Conservation (phyloP, 2,113 vertebrate species). For the Phocoena sinus region DNA sequence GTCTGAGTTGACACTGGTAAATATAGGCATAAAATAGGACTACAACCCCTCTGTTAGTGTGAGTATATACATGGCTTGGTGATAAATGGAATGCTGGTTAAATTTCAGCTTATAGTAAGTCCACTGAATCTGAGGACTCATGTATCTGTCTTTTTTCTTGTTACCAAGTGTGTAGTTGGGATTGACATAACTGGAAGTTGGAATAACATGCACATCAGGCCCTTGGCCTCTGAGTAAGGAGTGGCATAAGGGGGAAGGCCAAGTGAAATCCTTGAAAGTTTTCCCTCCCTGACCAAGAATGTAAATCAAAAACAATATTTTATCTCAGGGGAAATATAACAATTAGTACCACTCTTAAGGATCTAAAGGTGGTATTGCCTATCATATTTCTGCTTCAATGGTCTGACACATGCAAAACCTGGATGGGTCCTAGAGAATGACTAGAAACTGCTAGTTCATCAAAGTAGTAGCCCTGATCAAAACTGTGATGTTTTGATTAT, state of each 20-base stretch:
- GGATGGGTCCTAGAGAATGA: neutral
- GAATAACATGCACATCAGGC: neutral
- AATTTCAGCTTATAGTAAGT: neutral
- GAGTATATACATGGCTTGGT: neutral
- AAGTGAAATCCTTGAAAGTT: neutral
- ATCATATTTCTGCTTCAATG: neutral
- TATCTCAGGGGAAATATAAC: neutral
- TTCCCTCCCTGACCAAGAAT: neutral
- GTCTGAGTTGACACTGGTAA: neutral
- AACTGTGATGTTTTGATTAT: neutral
- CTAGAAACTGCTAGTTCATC: neutral
- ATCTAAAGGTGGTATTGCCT: neutral
- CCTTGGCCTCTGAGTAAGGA: neutral
- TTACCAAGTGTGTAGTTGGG: neutral
- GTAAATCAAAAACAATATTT: neutral
- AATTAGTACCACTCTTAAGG: neutral
- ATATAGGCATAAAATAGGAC: neutral
- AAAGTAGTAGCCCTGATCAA: neutral
- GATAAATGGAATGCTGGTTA: neutral
- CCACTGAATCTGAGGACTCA: neutral
- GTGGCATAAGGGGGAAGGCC: too few relatives aligned
- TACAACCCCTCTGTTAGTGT: neutral
- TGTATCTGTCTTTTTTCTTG: neutral
- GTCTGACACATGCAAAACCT: neutral
- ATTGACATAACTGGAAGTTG: neutral